These are phyloP conservation scores for Leucophenga maculata DNA, from an alignment of 2,888 invertebrate species.

Conservation along the genomic window DNA sequence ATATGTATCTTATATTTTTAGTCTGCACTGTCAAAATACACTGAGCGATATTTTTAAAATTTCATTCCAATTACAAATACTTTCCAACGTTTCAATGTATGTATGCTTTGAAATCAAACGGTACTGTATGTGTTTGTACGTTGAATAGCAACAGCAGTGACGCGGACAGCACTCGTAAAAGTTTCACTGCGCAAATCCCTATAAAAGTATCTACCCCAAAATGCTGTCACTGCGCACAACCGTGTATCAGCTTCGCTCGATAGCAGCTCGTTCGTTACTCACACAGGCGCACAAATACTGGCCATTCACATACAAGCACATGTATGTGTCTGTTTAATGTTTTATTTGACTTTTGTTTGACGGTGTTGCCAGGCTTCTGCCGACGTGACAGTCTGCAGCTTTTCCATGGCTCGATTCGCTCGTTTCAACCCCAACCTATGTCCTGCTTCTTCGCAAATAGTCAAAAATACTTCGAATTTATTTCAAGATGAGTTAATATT, in stretches of 20 bases:
- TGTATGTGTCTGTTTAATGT: conserved; percentile 20
- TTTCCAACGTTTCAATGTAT: conserved; percentile 1
- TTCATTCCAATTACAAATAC: background rate
- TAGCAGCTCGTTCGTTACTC: conserved; percentile 27
- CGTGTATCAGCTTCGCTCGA: conserved; percentile 35
- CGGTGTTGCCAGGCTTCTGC: conserved; percentile 3
- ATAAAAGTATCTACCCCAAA: conserved; percentile 71
- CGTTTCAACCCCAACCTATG: too few relatives aligned
- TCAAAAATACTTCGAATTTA: background rate
- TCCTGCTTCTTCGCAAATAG: too few relatives aligned
- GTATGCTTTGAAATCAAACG: background rate
- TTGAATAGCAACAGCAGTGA: conserved; percentile 6
- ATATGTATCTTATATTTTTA: background rate
- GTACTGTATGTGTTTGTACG: conserved; percentile 22
- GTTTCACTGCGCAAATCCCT: conserved; percentile 70
- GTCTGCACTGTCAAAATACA: background rate
- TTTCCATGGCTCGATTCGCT: background rate
- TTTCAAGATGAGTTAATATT: too few relatives aligned
- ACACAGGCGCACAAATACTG: conserved; percentile 35
- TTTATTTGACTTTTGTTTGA: conserved; percentile 25
- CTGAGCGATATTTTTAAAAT: background rate
- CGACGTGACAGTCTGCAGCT: background rate
- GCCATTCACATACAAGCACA: conserved; percentile 40
- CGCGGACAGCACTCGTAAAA: conserved; percentile 21
- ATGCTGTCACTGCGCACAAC: conserved; percentile 70